phyloP scores from a whole-genome alignment of 2,888 invertebrate species.

The Pocota personata region DNA sequence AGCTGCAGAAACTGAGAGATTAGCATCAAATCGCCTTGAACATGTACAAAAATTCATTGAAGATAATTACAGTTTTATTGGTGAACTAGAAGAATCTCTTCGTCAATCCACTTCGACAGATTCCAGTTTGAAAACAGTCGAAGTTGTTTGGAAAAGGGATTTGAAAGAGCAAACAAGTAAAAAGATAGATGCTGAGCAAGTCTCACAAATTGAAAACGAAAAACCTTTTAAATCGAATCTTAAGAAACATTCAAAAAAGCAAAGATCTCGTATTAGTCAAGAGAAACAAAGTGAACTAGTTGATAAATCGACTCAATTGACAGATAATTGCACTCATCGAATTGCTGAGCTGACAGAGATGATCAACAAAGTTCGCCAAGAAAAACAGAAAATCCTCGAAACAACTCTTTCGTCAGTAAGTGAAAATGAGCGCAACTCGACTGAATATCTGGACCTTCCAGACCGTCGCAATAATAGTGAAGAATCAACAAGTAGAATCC shows the following conservation, averaged over 20 bases:
- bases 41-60: slow-evolving; percentile 79
- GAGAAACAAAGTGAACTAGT: slow-evolving; percentile 63
- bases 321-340: slow-evolving; percentile 84
- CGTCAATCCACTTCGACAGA: slow-evolving; percentile 74
- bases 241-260: not conserved
- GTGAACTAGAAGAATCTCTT: slow-evolving; percentile 80
- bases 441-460: slow-evolving; percentile 81
- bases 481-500: slow-evolving; percentile 41
- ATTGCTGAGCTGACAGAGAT: slow-evolving; percentile 85
- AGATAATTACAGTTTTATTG: slow-evolving; percentile 80
- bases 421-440: slow-evolving; percentile 80
- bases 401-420: slow-evolving; percentile 81
- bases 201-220: slow-evolving; percentile 12
- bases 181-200: not conserved
- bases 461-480: slow-evolving; percentile 57
- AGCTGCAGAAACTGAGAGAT: slow-evolving; percentile 61
- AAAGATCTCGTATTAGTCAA: not conserved
- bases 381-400: slow-evolving; percentile 84
- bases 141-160: slow-evolving; percentile 78
- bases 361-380: slow-evolving; percentile 85
- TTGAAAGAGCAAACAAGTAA: slow-evolving; percentile 46
- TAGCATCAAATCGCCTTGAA: slow-evolving; percentile 76
- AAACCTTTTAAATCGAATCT: not conserved
- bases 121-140: slow-evolving; percentile 75
- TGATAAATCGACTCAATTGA: slow-evolving; percentile 83